Percentiles rank a stretch among this genome's conserved stretches.
Conservation (phyloP, 2,113 vertebrate species). For the Rhinoderma darwinii region DNA sequence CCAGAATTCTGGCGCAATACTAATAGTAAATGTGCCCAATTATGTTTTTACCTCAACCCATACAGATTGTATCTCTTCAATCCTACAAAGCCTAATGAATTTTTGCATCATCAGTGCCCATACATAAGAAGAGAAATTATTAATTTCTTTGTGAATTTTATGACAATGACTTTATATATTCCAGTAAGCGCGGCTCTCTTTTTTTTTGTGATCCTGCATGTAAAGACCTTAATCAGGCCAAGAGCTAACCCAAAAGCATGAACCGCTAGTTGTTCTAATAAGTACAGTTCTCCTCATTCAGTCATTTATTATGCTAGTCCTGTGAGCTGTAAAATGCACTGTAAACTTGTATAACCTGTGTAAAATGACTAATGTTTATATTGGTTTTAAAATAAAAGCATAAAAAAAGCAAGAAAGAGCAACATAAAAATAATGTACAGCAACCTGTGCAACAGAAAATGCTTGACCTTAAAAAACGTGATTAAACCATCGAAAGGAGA, state of each 20-base stretch:
- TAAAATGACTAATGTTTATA: neutral
- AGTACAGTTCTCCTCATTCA: neutral
- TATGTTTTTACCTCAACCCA: neutral
- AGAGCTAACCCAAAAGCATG: neutral
- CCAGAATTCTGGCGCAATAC: too few species aligned
- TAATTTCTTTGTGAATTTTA: too few species aligned
- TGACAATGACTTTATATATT: neutral
- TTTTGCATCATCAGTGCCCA: neutral
- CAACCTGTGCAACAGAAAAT: neutral
- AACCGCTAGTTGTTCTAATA: neutral
- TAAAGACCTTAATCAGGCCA: neutral
- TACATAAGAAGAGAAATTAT: too few species aligned
- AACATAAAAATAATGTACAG: neutral
- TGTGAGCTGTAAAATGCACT: neutral
- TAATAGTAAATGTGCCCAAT: neutral
- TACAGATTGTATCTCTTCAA: neutral
- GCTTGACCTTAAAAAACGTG: slow-evolving; percentile 9
- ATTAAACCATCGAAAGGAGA: neutral
- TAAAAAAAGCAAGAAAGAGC: neutral
- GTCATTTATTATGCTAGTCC: neutral
- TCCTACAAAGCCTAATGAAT: neutral
- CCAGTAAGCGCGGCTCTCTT: neutral
- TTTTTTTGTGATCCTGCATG: neutral
- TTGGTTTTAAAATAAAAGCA: slow-evolving; percentile 12
- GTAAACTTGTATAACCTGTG: neutral